phyloP scores from a whole-genome alignment of 1,140 invertebrate species.

The Brevipalpus yothersi region DNA sequence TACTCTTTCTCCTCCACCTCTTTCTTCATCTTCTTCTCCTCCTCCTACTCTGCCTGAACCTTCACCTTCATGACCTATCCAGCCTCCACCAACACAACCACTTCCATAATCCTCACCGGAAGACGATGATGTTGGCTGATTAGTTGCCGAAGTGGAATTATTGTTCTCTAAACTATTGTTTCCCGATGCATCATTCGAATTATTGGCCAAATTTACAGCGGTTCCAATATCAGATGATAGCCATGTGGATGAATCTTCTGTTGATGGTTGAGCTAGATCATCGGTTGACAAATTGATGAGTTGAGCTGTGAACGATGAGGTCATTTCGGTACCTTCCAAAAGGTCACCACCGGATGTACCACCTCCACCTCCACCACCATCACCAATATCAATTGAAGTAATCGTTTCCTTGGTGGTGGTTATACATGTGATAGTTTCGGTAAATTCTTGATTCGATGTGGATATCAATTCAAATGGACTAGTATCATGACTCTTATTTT shows the following conservation, averaged over 20 bases:
- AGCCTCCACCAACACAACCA: too few relatives aligned
- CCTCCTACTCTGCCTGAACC: too few relatives aligned
- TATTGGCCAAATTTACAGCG: constrained; percentile 5
- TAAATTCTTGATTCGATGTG: neutral
- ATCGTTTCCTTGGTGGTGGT: neutral
- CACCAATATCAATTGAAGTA: neutral
- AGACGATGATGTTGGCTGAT: too few relatives aligned
- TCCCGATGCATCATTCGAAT: neutral
- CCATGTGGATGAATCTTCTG: constrained; percentile 13
- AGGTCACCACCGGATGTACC: neutral
- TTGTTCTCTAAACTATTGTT: too few relatives aligned
- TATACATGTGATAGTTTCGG: neutral
- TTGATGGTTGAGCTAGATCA: constrained; percentile 9
- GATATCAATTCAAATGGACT: neutral
- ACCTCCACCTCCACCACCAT: neutral
- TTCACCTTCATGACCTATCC: too few relatives aligned
- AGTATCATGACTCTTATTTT: neutral
- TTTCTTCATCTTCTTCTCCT: too few relatives aligned
- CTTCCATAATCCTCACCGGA: too few relatives aligned
- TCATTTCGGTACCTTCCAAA: neutral
- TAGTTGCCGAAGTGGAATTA: too few relatives aligned
- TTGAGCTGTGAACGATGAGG: neutral
- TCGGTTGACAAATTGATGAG: neutral
- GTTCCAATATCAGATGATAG: constrained; percentile 11
- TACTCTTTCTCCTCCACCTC: too few relatives aligned